Evolutionary conservation across 2,797 vertebrate genomes (phyloP).

Genomic region (Trichosurus vulpecula): DNA sequence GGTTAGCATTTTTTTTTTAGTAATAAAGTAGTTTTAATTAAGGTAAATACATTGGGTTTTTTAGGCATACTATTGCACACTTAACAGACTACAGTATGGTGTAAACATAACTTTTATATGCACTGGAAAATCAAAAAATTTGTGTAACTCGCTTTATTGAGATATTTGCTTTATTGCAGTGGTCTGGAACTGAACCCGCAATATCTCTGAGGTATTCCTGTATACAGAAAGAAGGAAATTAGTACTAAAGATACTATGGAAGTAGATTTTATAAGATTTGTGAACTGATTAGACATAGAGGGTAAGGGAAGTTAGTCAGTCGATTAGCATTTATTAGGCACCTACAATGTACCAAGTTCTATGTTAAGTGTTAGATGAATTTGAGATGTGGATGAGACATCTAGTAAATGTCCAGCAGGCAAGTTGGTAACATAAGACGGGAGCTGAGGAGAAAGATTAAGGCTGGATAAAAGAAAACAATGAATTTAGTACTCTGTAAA

Average conservation of each 20-base stretch:
- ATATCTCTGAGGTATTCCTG: background rate
- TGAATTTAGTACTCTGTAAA: background rate
- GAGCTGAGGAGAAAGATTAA: background rate
- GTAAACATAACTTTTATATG: background rate
- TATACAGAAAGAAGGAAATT: background rate
- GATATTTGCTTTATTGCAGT: background rate
- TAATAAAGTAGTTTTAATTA: background rate
- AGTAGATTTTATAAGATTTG: background rate
- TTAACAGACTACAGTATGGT: background rate
- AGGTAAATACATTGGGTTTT: background rate
- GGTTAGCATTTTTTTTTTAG: background rate
- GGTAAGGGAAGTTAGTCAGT: background rate
- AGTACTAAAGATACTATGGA: background rate
- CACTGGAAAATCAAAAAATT: background rate
- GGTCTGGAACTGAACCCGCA: background rate
- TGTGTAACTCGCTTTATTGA: background rate
- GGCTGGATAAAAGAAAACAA: background rate
- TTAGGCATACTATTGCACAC: background rate
- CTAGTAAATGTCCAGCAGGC: background rate
- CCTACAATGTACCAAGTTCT: background rate
- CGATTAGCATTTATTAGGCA: background rate
- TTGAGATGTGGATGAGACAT: background rate
- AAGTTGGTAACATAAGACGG: background rate
- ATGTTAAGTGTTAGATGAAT: background rate
- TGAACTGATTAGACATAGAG: background rate